These are phyloP conservation scores for Dipodomys merriami DNA, from an alignment of 2,113 vertebrate species.

Conservation along the genomic window DNA sequence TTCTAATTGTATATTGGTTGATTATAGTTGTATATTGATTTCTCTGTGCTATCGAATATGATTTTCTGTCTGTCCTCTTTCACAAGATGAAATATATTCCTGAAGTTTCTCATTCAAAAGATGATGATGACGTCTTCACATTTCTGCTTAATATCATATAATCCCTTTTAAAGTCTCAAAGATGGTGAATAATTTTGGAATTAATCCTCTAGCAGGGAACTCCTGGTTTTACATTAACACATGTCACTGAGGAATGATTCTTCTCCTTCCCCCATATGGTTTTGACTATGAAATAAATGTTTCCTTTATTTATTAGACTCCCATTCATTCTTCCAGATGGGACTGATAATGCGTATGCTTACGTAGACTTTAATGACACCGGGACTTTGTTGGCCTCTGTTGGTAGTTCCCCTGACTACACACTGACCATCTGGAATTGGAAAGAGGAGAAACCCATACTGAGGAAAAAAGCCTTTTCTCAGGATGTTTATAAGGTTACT, in stretches of 20 bases:
- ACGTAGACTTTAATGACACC: constrained; percentile 89
- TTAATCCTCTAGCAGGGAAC: constrained; percentile 5
- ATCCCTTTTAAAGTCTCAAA: constrained; percentile 21
- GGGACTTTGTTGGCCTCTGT: constrained; percentile 93
- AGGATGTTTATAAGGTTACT: constrained; percentile 93
- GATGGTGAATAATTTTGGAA: not conserved
- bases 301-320: not conserved
- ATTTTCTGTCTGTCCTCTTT: not conserved
- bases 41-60: not conserved
- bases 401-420: constrained; percentile 91
- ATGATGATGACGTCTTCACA: not conserved
- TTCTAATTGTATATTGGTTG: not conserved
- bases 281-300: not conserved
- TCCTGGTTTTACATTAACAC: not conserved
- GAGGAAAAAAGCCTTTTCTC: constrained; percentile 92
- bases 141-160: not conserved
- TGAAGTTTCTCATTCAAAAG: not conserved
- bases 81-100: not conserved
- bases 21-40: not conserved
- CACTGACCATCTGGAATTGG: constrained; percentile 96
- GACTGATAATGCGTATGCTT: constrained; percentile 89
- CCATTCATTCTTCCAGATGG: constrained; percentile 87
- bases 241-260: not conserved
- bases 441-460: constrained; percentile 90
- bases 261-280: not conserved